These are phyloP conservation scores for Drosophila ohnishii DNA, from an alignment of 1,140 invertebrate species.

Conservation along the genomic window DNA sequence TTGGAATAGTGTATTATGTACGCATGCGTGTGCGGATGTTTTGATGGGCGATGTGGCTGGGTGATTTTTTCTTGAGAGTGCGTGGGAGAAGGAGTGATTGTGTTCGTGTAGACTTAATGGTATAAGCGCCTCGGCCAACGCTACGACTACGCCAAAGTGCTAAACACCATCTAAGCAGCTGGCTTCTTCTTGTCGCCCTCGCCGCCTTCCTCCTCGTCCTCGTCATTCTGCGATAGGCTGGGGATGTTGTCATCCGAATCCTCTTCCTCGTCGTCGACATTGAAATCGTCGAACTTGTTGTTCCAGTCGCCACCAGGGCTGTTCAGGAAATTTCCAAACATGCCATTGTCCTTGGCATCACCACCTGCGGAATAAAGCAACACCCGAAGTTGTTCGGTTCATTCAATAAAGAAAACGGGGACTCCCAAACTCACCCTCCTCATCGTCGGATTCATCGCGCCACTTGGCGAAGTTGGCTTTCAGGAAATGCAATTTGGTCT, in stretches of 20 bases:
- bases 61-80: slow-evolving; percentile 16
- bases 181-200: slow-evolving; percentile 70
- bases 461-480: slow-evolving; percentile 98
- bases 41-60: slow-evolving; percentile 30
- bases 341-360: slow-evolving; percentile 61
- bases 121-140: slow-evolving; percentile 66
- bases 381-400: neutral
- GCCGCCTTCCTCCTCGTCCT: slow-evolving; percentile 70
- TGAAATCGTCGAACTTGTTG: slow-evolving; percentile 77
- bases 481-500: slow-evolving; percentile 96
- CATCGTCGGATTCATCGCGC: slow-evolving; percentile 95
- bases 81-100: slow-evolving; percentile 24
- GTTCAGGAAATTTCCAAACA: slow-evolving; percentile 62
- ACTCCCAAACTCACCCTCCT: slow-evolving; percentile 58
- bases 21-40: slow-evolving; percentile 46
- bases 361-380: slow-evolving; percentile 1
- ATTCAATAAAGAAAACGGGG: neutral
- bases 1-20: slow-evolving; percentile 66
- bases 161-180: slow-evolving; percentile 55
- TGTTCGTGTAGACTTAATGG: slow-evolving; percentile 63
- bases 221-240: slow-evolving; percentile 77
- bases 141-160: slow-evolving; percentile 70
- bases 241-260: slow-evolving; percentile 80
- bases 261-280: slow-evolving; percentile 73
- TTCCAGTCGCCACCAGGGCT: slow-evolving; percentile 66